Evolutionary conservation across 2,113 vertebrate genomes (phyloP).

Genomic region (Gopherus evgoodei): DNA sequence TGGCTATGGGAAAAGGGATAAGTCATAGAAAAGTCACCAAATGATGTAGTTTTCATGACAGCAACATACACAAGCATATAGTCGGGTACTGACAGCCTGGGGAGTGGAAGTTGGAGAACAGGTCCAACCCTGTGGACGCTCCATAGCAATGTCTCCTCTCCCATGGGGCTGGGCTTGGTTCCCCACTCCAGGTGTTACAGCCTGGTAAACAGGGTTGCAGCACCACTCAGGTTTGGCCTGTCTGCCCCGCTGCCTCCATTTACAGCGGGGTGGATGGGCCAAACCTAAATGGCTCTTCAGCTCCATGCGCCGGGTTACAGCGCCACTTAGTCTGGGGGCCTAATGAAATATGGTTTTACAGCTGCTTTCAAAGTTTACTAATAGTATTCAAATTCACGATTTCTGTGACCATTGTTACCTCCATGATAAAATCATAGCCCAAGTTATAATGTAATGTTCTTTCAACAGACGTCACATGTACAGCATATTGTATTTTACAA

Average conservation of each 20-base stretch:
- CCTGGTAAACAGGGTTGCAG: too few species aligned
- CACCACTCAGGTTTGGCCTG: not conserved
- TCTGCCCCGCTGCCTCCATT: not conserved
- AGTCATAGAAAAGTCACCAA: not conserved
- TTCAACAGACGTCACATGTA: not conserved
- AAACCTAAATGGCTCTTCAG: not conserved
- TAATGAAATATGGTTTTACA: not conserved
- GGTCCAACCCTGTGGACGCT: not conserved
- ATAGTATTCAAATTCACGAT: not conserved
- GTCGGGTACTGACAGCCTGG: not conserved
- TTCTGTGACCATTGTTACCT: not conserved
- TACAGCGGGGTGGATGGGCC: not conserved
- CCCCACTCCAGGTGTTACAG: not conserved
- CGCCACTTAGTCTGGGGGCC: not conserved
- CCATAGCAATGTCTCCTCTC: not conserved
- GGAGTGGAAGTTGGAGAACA: not conserved
- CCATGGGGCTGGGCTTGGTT: not conserved
- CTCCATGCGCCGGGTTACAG: fast-evolving
- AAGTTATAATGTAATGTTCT: not conserved
- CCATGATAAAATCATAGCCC: not conserved
- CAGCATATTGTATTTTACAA: fast-evolving
- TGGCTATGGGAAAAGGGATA: not conserved
- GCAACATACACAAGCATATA: not conserved
- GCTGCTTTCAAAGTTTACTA: not conserved
- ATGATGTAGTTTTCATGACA: not conserved